A percentile compares a stretch with the other conserved stretches of the same genome.
These are phyloP conservation scores for Rhegmatorhina hoffmannsi DNA, from an alignment of 2,113 vertebrate genomes.

Conservation along the genomic window DNA sequence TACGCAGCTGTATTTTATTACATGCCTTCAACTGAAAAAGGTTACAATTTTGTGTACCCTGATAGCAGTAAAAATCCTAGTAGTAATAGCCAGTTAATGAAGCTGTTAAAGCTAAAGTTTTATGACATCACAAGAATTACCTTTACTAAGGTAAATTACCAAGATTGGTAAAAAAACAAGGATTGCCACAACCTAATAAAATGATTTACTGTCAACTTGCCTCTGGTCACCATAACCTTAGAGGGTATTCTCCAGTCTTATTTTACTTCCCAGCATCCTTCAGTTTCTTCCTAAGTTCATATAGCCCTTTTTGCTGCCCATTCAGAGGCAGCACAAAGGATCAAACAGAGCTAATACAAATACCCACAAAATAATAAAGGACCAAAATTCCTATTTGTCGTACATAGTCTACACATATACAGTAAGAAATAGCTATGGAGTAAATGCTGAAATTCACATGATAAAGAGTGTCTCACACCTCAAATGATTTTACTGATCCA, in stretches of 20 bases:
- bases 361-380: neutral
- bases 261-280: neutral
- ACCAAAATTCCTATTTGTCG: neutral
- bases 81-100: neutral
- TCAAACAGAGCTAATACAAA: neutral
- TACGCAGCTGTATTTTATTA: neutral
- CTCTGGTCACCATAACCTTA: neutral
- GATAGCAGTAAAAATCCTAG: neutral
- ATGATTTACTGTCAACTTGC: neutral
- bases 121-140: neutral
- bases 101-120: neutral
- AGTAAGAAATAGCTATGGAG: neutral
- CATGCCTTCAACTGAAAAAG: neutral
- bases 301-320: fast-evolving
- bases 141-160: neutral
- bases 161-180: neutral
- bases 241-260: neutral
- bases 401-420: neutral
- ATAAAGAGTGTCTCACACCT: neutral
- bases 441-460: neutral
- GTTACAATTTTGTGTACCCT: neutral
- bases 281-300: neutral
- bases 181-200: neutral
- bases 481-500: neutral
- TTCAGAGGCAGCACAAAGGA: neutral